Evolutionary conservation across 2,888 invertebrate genomes (phyloP).

Genomic region (Asteroscopus sphinx): DNA sequence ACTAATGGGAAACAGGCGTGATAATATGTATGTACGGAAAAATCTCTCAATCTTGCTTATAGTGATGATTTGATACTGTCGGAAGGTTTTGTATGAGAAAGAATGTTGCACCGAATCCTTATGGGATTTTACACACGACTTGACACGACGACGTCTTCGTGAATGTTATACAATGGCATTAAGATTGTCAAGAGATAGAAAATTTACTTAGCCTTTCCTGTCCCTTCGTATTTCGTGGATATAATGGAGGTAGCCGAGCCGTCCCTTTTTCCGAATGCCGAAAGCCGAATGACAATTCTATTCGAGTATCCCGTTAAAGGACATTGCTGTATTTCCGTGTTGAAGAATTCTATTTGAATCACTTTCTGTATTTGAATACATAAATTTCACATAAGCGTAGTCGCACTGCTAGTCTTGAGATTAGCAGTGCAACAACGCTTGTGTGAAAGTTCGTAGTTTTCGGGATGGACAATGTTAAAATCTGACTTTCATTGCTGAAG

Average conservation of each 20-base stretch:
- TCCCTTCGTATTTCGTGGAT: slow-evolving; percentile 18
- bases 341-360: neutral
- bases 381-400: no score
- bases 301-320: slow-evolving; percentile 30
- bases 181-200: slow-evolving; percentile 38
- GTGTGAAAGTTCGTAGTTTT: no score
- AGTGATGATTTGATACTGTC: no score
- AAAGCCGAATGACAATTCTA: slow-evolving; percentile 42
- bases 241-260: slow-evolving; percentile 40
- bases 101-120: slow-evolving; percentile 6
- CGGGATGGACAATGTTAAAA: no score
- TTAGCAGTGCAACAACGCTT: no score
- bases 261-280: slow-evolving; percentile 39
- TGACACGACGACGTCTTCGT: slow-evolving; percentile 24
- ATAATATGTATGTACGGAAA: no score
- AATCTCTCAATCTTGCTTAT: no score
- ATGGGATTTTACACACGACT: slow-evolving; percentile 23
- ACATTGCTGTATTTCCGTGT: slow-evolving; percentile 25
- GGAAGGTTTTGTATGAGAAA: no score
- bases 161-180: slow-evolving; percentile 37
- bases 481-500: no score
- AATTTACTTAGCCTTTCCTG: slow-evolving; percentile 19
- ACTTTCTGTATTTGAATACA: neutral
- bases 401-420: no score
- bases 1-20: no score